These are phyloP conservation scores for Leptopilina myrica DNA, from an alignment of 2,888 invertebrate genomes.

Conservation along the genomic window DNA sequence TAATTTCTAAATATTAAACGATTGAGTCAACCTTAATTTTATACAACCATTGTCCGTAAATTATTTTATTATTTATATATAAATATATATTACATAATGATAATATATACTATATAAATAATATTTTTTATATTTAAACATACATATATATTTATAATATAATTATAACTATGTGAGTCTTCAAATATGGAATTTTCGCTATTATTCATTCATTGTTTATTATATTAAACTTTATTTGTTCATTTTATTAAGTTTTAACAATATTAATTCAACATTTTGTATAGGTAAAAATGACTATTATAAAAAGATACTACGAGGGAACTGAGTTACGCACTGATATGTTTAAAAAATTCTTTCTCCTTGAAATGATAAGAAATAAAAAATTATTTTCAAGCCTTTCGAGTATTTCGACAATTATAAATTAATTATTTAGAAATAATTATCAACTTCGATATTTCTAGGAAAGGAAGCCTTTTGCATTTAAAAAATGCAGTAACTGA, in stretches of 20 bases:
- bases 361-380: too few relatives aligned
- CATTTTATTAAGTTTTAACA: constrained; percentile 19
- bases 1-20: not conserved
- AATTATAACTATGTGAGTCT: constrained; percentile 16
- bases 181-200: constrained; percentile 42
- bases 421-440: too few relatives aligned
- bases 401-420: too few relatives aligned
- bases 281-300: constrained; percentile 32
- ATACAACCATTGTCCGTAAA: constrained; percentile 28
- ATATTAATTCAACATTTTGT: constrained; percentile 39
- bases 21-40: constrained; percentile 16
- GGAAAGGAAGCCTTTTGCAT: too few relatives aligned
- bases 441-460: too few relatives aligned
- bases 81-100: too few relatives aligned
- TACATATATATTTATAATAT: too few relatives aligned
- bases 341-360: constrained; percentile 31
- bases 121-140: too few relatives aligned
- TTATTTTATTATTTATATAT: too few relatives aligned
- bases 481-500: too few relatives aligned
- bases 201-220: constrained; percentile 1
- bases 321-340: constrained; percentile 30
- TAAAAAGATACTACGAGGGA: constrained; percentile 27
- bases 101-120: not conserved
- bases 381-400: too few relatives aligned
- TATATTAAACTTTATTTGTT: constrained; percentile 24